A percentile compares a stretch with the other conserved stretches of the same genome.
phyloP scores from a whole-genome alignment of 2,797 vertebrate species.

The Acestrorhynchus altus region DNA sequence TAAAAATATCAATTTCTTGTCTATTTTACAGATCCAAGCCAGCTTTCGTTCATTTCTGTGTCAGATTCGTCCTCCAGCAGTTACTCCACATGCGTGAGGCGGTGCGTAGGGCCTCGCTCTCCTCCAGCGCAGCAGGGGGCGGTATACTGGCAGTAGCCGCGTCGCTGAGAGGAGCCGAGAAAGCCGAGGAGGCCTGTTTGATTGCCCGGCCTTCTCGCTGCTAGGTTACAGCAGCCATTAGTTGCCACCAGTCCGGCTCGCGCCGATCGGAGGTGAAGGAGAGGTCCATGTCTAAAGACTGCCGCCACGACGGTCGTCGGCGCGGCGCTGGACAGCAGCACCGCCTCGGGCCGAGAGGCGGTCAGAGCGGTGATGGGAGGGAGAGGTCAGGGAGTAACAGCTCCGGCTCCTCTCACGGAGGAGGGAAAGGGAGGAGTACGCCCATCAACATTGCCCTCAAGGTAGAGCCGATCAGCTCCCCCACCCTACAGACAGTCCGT shows the following conservation, averaged over 20 bases:
- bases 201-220: conserved; percentile 20
- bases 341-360: conserved; percentile 75
- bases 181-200: conserved; percentile 52
- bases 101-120: not conserved
- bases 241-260: not conserved
- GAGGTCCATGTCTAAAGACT: conserved; percentile 81
- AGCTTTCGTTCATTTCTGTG: no score
- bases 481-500: no score
- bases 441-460: conserved; percentile 71
- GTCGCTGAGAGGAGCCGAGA: not conserved
- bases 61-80: no score
- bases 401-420: conserved; percentile 84
- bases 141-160: not conserved
- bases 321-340: conserved; percentile 78
- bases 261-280: not conserved
- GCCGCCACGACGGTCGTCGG: conserved; percentile 79
- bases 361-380: conserved; percentile 78
- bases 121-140: conserved; percentile 45
- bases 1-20: no score
- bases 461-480: conserved; percentile 59
- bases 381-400: conserved; percentile 85
- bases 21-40: no score
- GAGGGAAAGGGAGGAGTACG: conserved; percentile 79
- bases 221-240: not conserved
- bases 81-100: no score